A percentile compares a stretch with the other conserved stretches of the same genome.
Conservation (phyloP, 2,888 invertebrate species). For the Drosophila melanocephala region DNA sequence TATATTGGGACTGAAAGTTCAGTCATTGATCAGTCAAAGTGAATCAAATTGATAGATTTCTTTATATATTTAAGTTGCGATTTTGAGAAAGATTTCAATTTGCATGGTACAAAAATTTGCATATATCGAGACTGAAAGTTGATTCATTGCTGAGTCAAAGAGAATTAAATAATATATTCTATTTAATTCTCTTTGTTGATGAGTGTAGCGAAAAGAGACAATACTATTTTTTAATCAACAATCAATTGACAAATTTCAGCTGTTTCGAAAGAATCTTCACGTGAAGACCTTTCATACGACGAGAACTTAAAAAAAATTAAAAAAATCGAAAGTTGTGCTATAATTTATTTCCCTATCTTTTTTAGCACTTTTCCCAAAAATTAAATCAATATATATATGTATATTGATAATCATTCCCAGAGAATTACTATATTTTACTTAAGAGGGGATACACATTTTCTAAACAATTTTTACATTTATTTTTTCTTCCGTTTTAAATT, state of each 20-base stretch:
- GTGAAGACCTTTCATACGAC: neutral
- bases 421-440: neutral
- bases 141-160: neutral
- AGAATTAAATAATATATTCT: neutral
- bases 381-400: neutral
- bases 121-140: neutral
- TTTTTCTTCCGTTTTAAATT: neutral
- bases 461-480: neutral
- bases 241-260: neutral
- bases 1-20: neutral
- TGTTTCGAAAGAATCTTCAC: neutral
- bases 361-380: neutral
- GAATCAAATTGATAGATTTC: neutral
- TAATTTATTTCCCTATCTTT: accelerated
- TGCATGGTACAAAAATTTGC: neutral
- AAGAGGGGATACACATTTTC: neutral
- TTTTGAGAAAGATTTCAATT: neutral
- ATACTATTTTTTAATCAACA: neutral
- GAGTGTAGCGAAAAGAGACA: neutral
- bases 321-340: neutral
- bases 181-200: neutral
- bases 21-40: neutral
- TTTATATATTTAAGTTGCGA: neutral
- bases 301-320: neutral
- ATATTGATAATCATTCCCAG: neutral